These are phyloP conservation scores for Boulengeromyrus knoepffleri DNA, from an alignment of 2,113 vertebrate genomes.

Conservation along the genomic window DNA sequence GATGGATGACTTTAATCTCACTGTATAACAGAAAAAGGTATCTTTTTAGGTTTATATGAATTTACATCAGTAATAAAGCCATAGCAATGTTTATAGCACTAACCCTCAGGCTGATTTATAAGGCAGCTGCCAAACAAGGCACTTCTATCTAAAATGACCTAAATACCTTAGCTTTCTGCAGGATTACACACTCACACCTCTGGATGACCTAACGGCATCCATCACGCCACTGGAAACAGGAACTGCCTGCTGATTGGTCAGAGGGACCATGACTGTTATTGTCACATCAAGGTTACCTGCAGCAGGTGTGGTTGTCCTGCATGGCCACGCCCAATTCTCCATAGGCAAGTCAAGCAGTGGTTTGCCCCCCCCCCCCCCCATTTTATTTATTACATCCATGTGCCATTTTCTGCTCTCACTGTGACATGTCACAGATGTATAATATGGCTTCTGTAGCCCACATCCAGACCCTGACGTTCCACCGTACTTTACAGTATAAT, in stretches of 20 bases:
- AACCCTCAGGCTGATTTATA: neutral
- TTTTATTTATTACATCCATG: neutral
- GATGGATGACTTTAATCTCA: neutral
- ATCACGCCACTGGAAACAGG: neutral
- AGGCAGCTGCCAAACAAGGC: neutral
- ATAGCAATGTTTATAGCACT: neutral
- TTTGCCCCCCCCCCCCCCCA: neutral
- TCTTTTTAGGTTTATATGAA: neutral
- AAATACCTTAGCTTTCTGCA: neutral
- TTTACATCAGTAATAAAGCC: neutral
- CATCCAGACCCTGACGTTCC: neutral
- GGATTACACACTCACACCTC: neutral
- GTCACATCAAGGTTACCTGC: neutral
- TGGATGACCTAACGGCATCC: neutral
- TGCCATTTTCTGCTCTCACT: neutral
- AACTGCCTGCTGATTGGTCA: neutral
- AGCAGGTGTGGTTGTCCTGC: neutral
- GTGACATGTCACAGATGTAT: neutral
- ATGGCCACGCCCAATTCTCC: neutral
- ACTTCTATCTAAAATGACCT: neutral
- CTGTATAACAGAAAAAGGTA: neutral
- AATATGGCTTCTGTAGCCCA: neutral
- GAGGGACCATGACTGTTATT: neutral
- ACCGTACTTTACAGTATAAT: neutral
- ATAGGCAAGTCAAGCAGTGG: neutral